Evolutionary conservation across 2,888 invertebrate species (phyloP), one percentile per base, ranked within the genome.

Genomic region (Lumbricus terrestris): DNA sequence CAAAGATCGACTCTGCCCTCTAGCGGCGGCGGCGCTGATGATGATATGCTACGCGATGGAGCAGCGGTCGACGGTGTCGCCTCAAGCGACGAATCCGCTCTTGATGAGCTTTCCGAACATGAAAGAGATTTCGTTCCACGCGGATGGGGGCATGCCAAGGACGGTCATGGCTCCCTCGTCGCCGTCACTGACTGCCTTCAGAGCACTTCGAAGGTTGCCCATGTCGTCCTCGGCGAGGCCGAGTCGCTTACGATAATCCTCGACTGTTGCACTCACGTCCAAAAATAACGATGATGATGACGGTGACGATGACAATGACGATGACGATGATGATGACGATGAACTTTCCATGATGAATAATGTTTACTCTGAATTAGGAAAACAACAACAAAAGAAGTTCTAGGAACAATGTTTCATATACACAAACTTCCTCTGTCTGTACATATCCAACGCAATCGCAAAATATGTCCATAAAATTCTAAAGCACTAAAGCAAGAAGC

Each of bases 231-330:
- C 69, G 42, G 88, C 85, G 69, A 92, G 89, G 1, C 89, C 91
- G 16, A 92, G 88, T 38, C 92, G 88, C 23, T 90, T 38, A 54
- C 89, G 90, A 82, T 92, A 91, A 89, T 92, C 92, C 23, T 92
- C 91, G 23, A 92, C 89, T 23, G 91, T 91, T 89, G 91, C 90
- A 85, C 92, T 92, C 89, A 92, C 92, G n/a, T n/a, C n/a, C n/a
- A n/a, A n/a, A n/a, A n/a, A n/a, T 40, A 15, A 40, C 15, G 6
- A 40, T 40, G 40, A 40, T 40, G 40, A 40, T 15, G 40, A 40
- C 15, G 40, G 15, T 15, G 15, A 40, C 15, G 40, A 40, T 15
- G 40, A 40, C 40, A 11, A 15, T 40, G 40, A 40, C 40, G 40
- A 15, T 40, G 40, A 15, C 40, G 40, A 15, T 40, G 40, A 15